Base-by-base conservation (phyloP, 2,113 vertebrate genomes). In the Apodemus speciosus region DNA sequence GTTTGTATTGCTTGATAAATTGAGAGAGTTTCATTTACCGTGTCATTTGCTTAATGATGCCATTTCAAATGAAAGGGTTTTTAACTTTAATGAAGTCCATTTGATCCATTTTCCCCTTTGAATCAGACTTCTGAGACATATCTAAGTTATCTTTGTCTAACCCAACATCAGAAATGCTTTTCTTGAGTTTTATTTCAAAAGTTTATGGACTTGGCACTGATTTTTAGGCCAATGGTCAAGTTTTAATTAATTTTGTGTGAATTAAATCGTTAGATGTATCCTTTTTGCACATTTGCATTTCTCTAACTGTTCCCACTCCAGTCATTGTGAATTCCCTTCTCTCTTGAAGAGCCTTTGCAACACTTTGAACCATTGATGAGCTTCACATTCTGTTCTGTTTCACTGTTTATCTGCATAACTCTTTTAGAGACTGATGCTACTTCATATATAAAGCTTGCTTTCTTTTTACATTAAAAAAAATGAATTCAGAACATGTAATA, bases 1-100 rank as follows among this genome's bases (percentile, higher is more conserved):
- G 20, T 56, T 56, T 56, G 32, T 35, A 56, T 20, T 79, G 32
- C n/a, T 23, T 53, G 49, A 79, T 56, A 38, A 79, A 23, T 25
- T 79, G 15, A 85, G 72, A 85, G 40, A 32, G 43, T 75, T 85
- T 64, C 32, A 40, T 51, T 85, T 68, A n/a, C 40, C 46, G 30
- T 49, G 58, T 71, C 43, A 77, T 60, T 93, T 89, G 56, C 69
- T 85, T 56, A 76, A 79, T 56, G 51, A 46, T 68, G 38, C 46
- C 23, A n/a, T 76, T 90, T 94, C 71, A 85, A 85, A 60, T 90
- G 40, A 90, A 89, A 89, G 73, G 68, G 38, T 49, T 35, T 51
- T 58, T 38, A n/a, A 53, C 51, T 56, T n/a, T 56, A n/a, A 56
- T 56, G 20, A 56, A 23, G 35, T 56, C 15, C 35, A 56, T n/a